Percentiles rank a stretch among this genome's conserved stretches.
These are phyloP conservation scores for Heteromurus nitidus DNA, from an alignment of 2,888 invertebrate species.

Conservation along the genomic window DNA sequence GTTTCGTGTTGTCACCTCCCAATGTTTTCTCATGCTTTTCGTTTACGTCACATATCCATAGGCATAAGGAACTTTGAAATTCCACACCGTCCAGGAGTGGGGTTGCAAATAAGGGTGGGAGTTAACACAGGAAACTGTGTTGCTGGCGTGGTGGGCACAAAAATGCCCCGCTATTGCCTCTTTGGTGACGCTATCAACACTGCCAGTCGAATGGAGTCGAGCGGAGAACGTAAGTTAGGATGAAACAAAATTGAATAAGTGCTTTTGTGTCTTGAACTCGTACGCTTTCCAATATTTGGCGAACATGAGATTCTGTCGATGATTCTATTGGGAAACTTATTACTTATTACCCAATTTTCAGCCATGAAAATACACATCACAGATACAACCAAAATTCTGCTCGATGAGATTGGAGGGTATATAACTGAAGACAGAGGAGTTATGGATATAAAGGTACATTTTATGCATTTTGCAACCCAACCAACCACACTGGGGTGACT, in stretches of 20 bases:
- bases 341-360: constrained; percentile 73
- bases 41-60: constrained; percentile 76
- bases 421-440: constrained; percentile 72
- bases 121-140: constrained; percentile 82
- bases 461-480: too few species aligned
- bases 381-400: constrained; percentile 78
- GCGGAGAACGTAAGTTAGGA: constrained; percentile 76
- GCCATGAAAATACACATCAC: constrained; percentile 81
- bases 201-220: constrained; percentile 81
- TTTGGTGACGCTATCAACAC: constrained; percentile 79
- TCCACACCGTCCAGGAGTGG: constrained; percentile 77
- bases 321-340: constrained; percentile 23
- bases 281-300: too few species aligned
- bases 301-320: neutral
- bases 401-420: constrained; percentile 77
- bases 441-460: constrained; percentile 73
- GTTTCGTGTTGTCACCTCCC: neutral
- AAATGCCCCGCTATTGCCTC: constrained; percentile 81
- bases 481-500: too few species aligned
- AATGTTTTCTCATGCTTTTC: neutral
- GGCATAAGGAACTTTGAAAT: constrained; percentile 78
- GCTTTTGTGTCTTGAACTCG: too few species aligned
- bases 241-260: too few species aligned
- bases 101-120: constrained; percentile 79
- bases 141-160: constrained; percentile 81